Percentiles rank a stretch among this genome's conserved stretches.
phyloP scores from a whole-genome alignment of 1,140 invertebrate genomes.

The Leguminivora glycinivorella region DNA sequence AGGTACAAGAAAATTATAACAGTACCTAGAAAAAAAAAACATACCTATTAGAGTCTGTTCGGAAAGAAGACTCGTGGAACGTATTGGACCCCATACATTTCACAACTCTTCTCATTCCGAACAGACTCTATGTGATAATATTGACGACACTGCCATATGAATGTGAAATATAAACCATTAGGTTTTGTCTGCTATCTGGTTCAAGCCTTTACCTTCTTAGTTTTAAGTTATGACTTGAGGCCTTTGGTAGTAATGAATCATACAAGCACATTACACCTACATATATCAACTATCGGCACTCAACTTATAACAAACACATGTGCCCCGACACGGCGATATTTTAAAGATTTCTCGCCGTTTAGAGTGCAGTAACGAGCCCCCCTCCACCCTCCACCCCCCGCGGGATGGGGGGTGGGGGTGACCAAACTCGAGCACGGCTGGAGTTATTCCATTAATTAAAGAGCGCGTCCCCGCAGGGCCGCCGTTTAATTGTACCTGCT shows the following conservation, averaged over 20 bases:
- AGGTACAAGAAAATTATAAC: too few species aligned
- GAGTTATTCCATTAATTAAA: conserved; percentile 73
- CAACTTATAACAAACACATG: conserved; percentile 36
- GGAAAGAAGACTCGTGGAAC: too few species aligned
- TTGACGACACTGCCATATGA: too few species aligned
- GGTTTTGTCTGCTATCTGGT: too few species aligned
- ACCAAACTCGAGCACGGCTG: conserved; percentile 32
- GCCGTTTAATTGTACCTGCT: conserved; percentile 28
- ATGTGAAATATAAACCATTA: too few species aligned
- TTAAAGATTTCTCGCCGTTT: conserved; percentile 39
- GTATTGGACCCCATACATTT: too few species aligned
- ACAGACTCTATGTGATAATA: too few species aligned
- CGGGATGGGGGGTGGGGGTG: conserved; percentile 4
- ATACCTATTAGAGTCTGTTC: too few species aligned
- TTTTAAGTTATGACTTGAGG: background rate
- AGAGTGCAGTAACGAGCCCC: conserved; percentile 31
- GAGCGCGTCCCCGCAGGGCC: conserved; percentile 25
- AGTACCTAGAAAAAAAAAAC: too few species aligned
- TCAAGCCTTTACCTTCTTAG: too few species aligned
- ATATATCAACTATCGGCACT: conserved; percentile 29
- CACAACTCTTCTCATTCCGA: too few species aligned
- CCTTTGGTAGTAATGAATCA: background rate
- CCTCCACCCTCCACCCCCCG: background rate
- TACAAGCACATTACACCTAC: conserved; percentile 29
- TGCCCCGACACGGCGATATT: conserved; percentile 33